Base-by-base conservation (phyloP, 1,140 invertebrate species). In the Drosophila arizonae region DNA sequence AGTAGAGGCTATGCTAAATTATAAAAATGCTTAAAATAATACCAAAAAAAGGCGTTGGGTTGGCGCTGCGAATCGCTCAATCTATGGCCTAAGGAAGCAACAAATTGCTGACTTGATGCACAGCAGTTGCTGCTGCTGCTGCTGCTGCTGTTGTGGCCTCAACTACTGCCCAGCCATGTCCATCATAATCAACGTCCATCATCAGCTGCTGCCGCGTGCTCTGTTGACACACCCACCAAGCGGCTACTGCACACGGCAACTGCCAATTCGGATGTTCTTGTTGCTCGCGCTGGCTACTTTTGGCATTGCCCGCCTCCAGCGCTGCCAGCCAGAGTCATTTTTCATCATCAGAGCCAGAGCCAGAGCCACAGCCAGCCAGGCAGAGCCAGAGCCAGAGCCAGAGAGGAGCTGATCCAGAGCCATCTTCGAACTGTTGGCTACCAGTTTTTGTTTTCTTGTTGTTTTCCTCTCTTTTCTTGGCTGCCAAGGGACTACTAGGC, bases 151-250 rank as follows among this genome's bases (percentile, higher is more conserved):
- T 24, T 24, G 21, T 24, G 1, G 21, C 15, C 43, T 54, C 9
- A 33, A 77, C 51, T 17, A 46, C 71, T 66, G 80, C 68, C 81
- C 65, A 66, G 66, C 69, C 77, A 88, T 79, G 84, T 88, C 84
- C 84, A 88, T 88, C 84, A 87, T 87, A 87, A 87, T 87, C 84
- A 87, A 87, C 84, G 84, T 87, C 79, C 84, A 87, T 87, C 84
- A 88, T 88, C 84, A 84, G 77, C 77, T 88, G 76, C 82, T 79
- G 84, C 78, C 77, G 77, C 77, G 77, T 87, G 82, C 85, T 76
- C 69, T 55, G 78, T 72, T 72, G 78, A 72, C 79, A 79, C 79
- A 76, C 77, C 70, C 74, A 77, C 77, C 58, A 61, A 72, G 60
- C 63, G 54, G 74, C 77, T 74, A 77, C 74, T 55, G 72, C 76